Evolutionary conservation across 2,797 vertebrate species (phyloP).

Genomic region (Enteromius radiatus): DNA sequence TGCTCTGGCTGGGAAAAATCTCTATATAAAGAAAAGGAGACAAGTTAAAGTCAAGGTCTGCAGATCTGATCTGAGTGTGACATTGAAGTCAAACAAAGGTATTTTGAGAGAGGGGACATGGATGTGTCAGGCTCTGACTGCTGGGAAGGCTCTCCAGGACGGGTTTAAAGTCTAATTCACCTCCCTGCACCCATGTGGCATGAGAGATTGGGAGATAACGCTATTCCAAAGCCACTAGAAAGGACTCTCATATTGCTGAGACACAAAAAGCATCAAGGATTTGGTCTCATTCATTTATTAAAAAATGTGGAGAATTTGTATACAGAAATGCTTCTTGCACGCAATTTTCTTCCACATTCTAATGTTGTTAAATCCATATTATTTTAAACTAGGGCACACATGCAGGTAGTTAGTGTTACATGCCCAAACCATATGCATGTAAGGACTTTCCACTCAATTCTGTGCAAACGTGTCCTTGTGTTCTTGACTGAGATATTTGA

Average conservation of each 20-base stretch:
- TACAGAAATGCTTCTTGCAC: neutral
- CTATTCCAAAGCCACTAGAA: neutral
- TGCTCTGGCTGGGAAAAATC: neutral
- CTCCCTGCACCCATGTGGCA: neutral
- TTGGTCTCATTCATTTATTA: constrained; percentile 9
- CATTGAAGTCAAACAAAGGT: constrained; percentile 57
- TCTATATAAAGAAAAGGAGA: constrained; percentile 19
- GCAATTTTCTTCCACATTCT: neutral
- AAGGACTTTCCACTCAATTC: constrained; percentile 3
- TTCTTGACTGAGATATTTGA: neutral
- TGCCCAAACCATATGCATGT: neutral
- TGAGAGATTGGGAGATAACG: neutral
- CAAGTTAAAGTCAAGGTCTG: constrained; percentile 16
- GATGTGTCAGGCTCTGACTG: constrained; percentile 34
- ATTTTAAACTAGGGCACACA: neutral
- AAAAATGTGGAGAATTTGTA: neutral
- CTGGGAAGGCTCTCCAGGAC: constrained; percentile 15
- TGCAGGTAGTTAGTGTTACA: neutral
- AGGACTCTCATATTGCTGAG: neutral
- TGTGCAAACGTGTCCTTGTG: neutral
- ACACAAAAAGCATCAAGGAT: neutral
- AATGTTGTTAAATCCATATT: neutral
- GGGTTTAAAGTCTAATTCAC: constrained; percentile 45
- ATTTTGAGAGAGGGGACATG: constrained; percentile 44
- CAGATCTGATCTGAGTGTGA: constrained; percentile 53